phyloP scores from a whole-genome alignment of 2,888 invertebrate genomes.

The Trachelus iudaicus region DNA sequence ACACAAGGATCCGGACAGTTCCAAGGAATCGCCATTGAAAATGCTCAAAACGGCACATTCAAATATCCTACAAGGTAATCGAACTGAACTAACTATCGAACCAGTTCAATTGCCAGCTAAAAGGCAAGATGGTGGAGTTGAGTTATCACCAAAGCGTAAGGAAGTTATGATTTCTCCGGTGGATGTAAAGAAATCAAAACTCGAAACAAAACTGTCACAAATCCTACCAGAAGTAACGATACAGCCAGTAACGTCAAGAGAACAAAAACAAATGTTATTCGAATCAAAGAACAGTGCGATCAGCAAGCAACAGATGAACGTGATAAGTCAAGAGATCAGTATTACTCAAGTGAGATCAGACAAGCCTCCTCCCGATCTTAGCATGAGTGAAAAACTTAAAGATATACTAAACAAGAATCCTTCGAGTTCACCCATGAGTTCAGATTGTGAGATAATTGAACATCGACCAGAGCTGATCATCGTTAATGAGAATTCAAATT shows the following conservation, averaged over 20 bases:
- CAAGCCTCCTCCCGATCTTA: conserved; percentile 34
- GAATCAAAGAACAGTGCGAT: conserved; percentile 44
- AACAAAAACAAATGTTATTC: conserved; percentile 41
- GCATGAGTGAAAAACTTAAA: conserved; percentile 52
- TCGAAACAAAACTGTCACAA: conserved; percentile 54
- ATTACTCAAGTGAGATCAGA: conserved; percentile 54
- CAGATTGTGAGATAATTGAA: conserved; percentile 62
- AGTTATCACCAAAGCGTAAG: conserved; percentile 51
- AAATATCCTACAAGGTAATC: conserved; percentile 37
- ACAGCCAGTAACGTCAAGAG: conserved; percentile 49
- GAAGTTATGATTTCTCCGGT: conserved; percentile 54
- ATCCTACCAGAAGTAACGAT: conserved; percentile 60
- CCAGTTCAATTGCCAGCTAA: conserved; percentile 41
- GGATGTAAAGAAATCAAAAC: conserved; percentile 57
- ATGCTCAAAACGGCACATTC: conserved; percentile 42
- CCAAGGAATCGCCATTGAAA: conserved; percentile 26
- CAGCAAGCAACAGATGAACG: conserved; percentile 55
- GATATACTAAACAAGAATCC: conserved; percentile 41
- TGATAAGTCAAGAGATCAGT: conserved; percentile 59
- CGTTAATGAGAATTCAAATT: conserved; percentile 63
- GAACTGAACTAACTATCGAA: conserved; percentile 54
- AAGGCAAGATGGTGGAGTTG: conserved; percentile 31
- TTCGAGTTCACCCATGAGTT: conserved; percentile 40
- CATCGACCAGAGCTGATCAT: conserved; percentile 61
- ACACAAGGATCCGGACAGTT: conserved; percentile 23